Conservation (phyloP, 2,113 vertebrate species). For the Notarius lentiginosus region DNA sequence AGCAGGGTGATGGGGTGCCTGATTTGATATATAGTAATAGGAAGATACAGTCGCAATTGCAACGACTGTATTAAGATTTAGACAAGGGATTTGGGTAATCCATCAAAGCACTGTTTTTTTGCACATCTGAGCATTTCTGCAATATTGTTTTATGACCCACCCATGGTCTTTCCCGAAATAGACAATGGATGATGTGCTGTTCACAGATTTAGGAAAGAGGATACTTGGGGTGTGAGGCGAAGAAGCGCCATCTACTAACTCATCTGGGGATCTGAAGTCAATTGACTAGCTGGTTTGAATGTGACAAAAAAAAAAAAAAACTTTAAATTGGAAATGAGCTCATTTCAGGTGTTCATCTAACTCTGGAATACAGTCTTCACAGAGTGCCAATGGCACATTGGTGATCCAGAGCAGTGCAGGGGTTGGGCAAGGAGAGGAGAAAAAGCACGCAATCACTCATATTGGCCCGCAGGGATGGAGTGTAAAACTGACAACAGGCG, state of each 20-base stretch:
- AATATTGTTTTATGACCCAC: constrained; percentile 46
- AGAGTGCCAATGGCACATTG: not conserved
- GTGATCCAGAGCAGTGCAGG: constrained; percentile 13
- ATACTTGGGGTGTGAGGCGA: not conserved
- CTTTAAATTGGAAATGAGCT: constrained; percentile 31
- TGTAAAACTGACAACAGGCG: constrained; percentile 59
- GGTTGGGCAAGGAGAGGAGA: constrained; percentile 54
- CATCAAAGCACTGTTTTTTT: constrained; percentile 46
- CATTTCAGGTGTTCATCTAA: constrained; percentile 27
- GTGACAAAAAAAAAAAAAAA: not conserved
- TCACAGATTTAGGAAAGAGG: constrained; percentile 28
- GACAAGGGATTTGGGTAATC: constrained; percentile 46
- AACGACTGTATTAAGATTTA: constrained; percentile 55
- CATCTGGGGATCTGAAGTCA: not conserved
- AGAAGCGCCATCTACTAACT: constrained; percentile 11
- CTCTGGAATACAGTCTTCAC: constrained; percentile 27
- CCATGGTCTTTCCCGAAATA: constrained; percentile 2
- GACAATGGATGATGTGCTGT: constrained; percentile 26
- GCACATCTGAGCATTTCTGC: constrained; percentile 36
- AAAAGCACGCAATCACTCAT: constrained; percentile 35
- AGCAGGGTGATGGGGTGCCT: constrained; percentile 3
- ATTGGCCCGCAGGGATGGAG: constrained; percentile 53
- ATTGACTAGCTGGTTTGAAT: not conserved
- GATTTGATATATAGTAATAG: constrained; percentile 47
- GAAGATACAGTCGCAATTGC: constrained; percentile 57